Base-by-base conservation (phyloP, 2,113 vertebrate genomes). In the Mastomys coucha region DNA sequence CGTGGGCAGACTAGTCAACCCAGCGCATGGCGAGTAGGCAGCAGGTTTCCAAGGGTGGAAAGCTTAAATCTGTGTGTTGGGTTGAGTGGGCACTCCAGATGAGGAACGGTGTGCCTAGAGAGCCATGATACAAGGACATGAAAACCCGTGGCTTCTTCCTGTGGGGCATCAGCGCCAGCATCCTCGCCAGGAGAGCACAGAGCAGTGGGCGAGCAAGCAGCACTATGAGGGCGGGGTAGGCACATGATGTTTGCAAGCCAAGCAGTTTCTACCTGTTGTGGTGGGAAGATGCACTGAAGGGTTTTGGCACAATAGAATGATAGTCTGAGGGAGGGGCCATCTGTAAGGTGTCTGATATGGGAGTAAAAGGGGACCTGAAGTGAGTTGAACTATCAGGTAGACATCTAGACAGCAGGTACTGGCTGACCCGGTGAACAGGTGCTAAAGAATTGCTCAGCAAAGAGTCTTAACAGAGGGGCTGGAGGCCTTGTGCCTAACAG, bases 261-360 rank as follows among this genome's bases (percentile, higher is more conserved):
- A 45, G 22, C 65, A 31, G 24, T 63, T 91, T 49, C 31, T 91
- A 92, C 88, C 33, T 81, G 56, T 2, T 81, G n/a, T 75, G 6
- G 6, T 78, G 31, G 39, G 78, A 45, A 72, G 72, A 70, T n/a
- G 81, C 58, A 16, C 45, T 10, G 28, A 51, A 70, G 67, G 39
- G 28, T 53, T 81, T 97, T 91, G 87, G n/a, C 76, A 85, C 28
- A 78, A 45, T 49, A 31, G 73, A 77, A 45, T 86, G 91, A 91
- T 12, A 36, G 31, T 69, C 56, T 5, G 58, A 39, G 60, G 75
- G 51, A 73, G 65, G 33, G 88, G 19, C 63, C 53, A 39, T 49
- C 45, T 60, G 2, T 8, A 51, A 13, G 39, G 63, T 92, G 5
- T 81, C 45, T 88, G 39, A 22, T 7, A 10, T 6, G 75, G 49